phyloP scores from a whole-genome alignment of 2,888 invertebrate species.

The Drosophila pseudotalamancana region DNA sequence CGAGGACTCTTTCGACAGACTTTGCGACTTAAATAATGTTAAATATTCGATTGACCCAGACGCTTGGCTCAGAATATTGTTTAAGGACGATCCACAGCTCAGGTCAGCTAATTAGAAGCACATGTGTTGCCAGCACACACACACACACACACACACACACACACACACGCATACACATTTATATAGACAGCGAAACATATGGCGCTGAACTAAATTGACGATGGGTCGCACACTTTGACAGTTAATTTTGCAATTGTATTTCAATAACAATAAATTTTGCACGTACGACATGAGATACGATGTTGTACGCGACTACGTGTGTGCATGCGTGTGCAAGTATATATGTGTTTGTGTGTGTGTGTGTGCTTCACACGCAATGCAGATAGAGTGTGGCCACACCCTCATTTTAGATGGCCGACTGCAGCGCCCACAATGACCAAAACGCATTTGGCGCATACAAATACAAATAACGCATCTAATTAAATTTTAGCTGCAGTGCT shows the following conservation, averaged over 20 bases:
- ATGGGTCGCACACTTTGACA: constrained; percentile 80
- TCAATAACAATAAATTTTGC: constrained; percentile 82
- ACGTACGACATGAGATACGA: constrained; percentile 76
- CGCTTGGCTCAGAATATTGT: constrained; percentile 16
- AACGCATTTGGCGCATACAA: constrained; percentile 59
- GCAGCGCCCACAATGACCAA: constrained; percentile 19
- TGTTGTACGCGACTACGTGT: constrained; percentile 15
- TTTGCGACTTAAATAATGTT: constrained; percentile 23
- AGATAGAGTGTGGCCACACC: constrained; percentile 43
- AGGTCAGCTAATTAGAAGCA: constrained; percentile 53
- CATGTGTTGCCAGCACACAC: constrained; percentile 28
- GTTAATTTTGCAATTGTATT: constrained; percentile 84
- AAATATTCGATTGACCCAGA: constrained; percentile 17
- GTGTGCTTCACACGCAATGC: constrained; percentile 44
- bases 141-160: constrained; percentile 2
- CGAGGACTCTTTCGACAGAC: constrained; percentile 18
- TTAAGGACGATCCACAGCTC: constrained; percentile 37
- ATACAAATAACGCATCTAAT: constrained; percentile 79
- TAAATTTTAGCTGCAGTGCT: constrained; percentile 75
- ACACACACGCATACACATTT: neutral
- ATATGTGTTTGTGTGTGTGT: constrained; percentile 17
- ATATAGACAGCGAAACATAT: constrained; percentile 51
- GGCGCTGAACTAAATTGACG: constrained; percentile 65
- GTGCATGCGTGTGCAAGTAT: constrained; percentile 11
- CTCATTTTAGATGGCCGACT: constrained; percentile 1